Evolutionary conservation across 2,113 vertebrate genomes (phyloP).

Genomic region (Laticauda colubrina): DNA sequence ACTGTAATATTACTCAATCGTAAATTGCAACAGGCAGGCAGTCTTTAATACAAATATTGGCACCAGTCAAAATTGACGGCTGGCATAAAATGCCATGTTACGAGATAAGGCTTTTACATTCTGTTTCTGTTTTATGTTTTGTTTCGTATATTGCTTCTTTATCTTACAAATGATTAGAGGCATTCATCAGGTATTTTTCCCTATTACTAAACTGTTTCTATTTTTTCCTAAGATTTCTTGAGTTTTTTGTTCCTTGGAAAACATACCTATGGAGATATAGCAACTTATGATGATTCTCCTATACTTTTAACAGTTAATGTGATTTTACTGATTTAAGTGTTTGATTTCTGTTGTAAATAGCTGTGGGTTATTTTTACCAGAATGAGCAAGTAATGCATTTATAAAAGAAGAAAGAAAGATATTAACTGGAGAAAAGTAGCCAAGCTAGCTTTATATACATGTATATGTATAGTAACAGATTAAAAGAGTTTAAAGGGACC

Average conservation of each 20-base stretch:
- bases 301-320: background rate
- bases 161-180: background rate
- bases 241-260: background rate
- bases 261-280: background rate
- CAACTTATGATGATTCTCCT: background rate
- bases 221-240: background rate
- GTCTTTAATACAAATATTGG: conserved; percentile 69
- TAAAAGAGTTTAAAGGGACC: too few species aligned
- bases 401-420: background rate
- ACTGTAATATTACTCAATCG: conserved; percentile 60
- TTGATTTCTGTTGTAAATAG: background rate
- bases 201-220: background rate
- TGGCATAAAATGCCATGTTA: conserved; percentile 36
- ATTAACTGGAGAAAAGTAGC: background rate
- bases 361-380: background rate
- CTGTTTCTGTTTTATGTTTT: background rate
- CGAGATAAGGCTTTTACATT: conserved; percentile 10
- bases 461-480: background rate
- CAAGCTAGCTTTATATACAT: background rate
- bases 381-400: background rate
- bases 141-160: background rate
- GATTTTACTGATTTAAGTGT: background rate
- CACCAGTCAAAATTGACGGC: conserved; percentile 68
- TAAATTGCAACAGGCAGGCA: conserved; percentile 65
- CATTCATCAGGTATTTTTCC: conserved; percentile 38